Evolutionary conservation across 2,797 vertebrate species (phyloP).

Genomic region (Furcifer pardalis): DNA sequence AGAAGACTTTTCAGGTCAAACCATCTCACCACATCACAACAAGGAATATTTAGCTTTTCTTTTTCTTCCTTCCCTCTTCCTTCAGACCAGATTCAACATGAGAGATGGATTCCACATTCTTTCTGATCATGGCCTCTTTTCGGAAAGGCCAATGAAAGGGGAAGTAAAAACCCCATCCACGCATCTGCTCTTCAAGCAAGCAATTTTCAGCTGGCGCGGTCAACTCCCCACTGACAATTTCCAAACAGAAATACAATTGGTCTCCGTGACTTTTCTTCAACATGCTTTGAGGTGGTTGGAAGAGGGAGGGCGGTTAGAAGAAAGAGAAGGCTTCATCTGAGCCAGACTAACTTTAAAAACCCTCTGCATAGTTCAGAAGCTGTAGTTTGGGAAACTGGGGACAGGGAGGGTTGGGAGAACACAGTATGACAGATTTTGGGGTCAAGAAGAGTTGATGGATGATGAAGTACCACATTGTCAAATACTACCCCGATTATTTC

Average conservation of each 20-base stretch:
- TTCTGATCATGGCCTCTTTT: slow-evolving; percentile 12
- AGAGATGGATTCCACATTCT: neutral
- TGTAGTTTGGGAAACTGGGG: no score
- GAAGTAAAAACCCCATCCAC: slow-evolving; percentile 25
- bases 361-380: neutral
- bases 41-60: slow-evolving; percentile 22
- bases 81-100: slow-evolving; percentile 44
- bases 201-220: slow-evolving; percentile 42
- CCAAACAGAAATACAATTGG: slow-evolving; percentile 44
- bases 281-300: neutral
- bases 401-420: neutral
- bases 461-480: neutral
- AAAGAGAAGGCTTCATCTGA: neutral
- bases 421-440: neutral
- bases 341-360: neutral
- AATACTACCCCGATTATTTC: neutral
- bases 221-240: slow-evolving; percentile 44
- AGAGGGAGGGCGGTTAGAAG: neutral
- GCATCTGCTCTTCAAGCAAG: slow-evolving; percentile 42
- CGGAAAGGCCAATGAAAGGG: slow-evolving; percentile 46
- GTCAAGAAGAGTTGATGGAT: neutral
- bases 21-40: slow-evolving; percentile 31
- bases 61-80: slow-evolving; percentile 29
- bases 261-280: neutral
- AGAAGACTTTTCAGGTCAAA: neutral